Conservation (phyloP, 1,140 invertebrate species). For the Calycopis cecrops region DNA sequence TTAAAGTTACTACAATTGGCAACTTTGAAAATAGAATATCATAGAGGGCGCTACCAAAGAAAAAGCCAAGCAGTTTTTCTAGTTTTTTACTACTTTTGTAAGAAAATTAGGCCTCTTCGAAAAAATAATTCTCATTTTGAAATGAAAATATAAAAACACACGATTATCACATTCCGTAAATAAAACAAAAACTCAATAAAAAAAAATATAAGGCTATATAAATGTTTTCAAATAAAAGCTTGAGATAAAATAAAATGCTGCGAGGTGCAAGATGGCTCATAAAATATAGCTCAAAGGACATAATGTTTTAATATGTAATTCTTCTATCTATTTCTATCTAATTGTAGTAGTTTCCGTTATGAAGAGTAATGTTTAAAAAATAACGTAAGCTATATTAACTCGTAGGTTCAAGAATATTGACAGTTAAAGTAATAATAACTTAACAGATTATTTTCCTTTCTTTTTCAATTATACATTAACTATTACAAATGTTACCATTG, state of each 20-base stretch:
- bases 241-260: conserved; percentile 26
- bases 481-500: too few relatives aligned
- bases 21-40: too few relatives aligned
- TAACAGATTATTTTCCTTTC: too few relatives aligned
- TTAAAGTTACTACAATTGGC: too few relatives aligned
- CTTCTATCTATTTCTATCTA: conserved; percentile 4
- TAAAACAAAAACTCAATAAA: background rate
- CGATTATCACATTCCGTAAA: background rate
- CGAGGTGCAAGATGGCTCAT: conserved; percentile 20
- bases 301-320: background rate
- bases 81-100: background rate
- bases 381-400: too few relatives aligned
- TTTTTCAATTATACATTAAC: too few relatives aligned
- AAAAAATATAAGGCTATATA: background rate
- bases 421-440: too few relatives aligned
- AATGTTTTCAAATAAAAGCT: conserved; percentile 19
- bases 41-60: too few relatives aligned
- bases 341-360: too few relatives aligned
- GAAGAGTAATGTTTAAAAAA: too few relatives aligned
- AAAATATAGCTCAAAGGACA: background rate
- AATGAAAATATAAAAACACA: background rate
- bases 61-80: background rate
- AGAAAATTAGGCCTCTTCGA: background rate
- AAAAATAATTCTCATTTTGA: background rate
- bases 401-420: too few relatives aligned